Conservation (phyloP, 2,113 vertebrate species). For the Pelodiscus sinensis region DNA sequence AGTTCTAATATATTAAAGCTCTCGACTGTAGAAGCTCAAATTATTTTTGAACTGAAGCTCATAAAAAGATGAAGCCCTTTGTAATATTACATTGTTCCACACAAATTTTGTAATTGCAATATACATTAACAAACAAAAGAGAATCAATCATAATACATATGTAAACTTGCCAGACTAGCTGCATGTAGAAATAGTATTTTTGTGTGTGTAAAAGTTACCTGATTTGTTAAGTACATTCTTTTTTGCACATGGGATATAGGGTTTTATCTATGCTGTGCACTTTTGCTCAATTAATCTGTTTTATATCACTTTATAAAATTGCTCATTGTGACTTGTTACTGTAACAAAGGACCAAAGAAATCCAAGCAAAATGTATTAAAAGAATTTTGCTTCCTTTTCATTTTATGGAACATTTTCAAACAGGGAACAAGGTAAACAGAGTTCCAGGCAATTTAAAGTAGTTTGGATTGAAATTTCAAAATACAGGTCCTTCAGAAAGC, state of each 20-base stretch:
- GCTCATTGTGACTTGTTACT: not conserved
- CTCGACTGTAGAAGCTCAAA: not conserved
- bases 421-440: not conserved
- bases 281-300: conserved; percentile 19
- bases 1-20: not conserved
- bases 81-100: not conserved
- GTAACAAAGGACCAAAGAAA: not conserved
- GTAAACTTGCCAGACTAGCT: not conserved
- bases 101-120: not conserved
- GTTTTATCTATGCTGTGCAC: not conserved
- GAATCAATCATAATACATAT: not conserved
- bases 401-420: not conserved
- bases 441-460: not conserved
- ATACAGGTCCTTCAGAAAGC: not conserved
- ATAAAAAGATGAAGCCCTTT: not conserved
- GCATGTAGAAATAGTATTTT: not conserved
- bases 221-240: not conserved
- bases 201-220: fast-evolving
- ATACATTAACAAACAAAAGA: not conserved
- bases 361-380: not conserved
- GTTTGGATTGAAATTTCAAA: not conserved
- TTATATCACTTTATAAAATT: conserved; percentile 6
- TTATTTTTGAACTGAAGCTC: not conserved
- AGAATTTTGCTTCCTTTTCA: not conserved
- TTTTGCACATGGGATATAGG: not conserved